Evolutionary conservation across 2,888 invertebrate species (phyloP), one percentile per base, ranked within the genome.

Genomic region (Trypoxylon attenuatum): DNA sequence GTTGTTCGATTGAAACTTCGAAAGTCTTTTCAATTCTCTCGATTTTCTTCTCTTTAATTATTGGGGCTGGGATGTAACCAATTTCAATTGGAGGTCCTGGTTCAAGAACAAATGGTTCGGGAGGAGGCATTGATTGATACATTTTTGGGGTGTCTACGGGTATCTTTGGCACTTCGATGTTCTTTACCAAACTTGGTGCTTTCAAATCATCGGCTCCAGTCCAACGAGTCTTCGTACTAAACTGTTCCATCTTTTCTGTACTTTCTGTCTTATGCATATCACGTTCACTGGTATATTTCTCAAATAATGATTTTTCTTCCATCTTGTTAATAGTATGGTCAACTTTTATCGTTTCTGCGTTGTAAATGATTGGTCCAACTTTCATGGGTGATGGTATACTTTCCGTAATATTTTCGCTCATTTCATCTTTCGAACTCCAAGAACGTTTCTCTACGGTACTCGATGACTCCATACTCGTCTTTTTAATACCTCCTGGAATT

Each of bases 1-100:
- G 88, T 49, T 88, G 88, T 18, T 88, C 87, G 2, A 89, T 69
- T 71, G 89, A 89, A 77, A 88, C 88, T 69, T 90, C 90, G 4
- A 90, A 76, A 23, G 89, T 88, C 74, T 90, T 90, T 77, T 92
- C 90, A 69, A 91, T 87, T 65, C 82, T 84, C 54, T 87, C 88
- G 55, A 86, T 77, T 69, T 90, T 88, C 1, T 90, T 90, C 58
- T 88, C 89, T n/a, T 89, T 88, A 29, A 84, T 80, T 19, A 84
- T 76, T 0, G 89, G 89, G 5, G 90, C 89, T 22, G 90, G 89
- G 0, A 91, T 90, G 82, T 89, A 93, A 39, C 89, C 91, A 5
- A 93, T 91, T 86, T 92, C 91, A 13, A 92, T 92, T 2, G 92
- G 91, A 8, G 92, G 89, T 2, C 92, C 93, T 0, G 92, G 92